Percentiles rank a stretch among this genome's conserved stretches.
Conservation (phyloP, 1,140 invertebrate species). For the Holotrichia oblita region DNA sequence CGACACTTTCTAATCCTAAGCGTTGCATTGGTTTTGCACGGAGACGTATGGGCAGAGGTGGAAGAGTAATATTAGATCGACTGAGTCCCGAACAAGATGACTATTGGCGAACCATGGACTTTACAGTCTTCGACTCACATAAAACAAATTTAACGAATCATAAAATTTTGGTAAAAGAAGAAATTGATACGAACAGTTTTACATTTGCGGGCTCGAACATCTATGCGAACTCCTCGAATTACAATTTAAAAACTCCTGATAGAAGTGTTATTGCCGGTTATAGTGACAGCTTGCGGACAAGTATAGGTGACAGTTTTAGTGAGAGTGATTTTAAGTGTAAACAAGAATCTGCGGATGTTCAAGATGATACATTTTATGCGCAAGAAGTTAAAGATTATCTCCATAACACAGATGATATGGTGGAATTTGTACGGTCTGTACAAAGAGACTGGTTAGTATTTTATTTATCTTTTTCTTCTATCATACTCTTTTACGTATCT, state of each 20-base stretch:
- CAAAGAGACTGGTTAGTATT: conserved; percentile 57
- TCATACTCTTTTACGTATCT: not conserved
- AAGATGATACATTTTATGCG: conserved; percentile 40
- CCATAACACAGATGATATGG: too few species aligned
- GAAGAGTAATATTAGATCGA: conserved; percentile 84
- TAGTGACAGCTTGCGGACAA: conserved; percentile 47
- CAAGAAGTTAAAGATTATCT: conserved; percentile 44
- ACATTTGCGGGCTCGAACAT: conserved; percentile 36
- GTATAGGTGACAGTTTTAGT: conserved; percentile 46
- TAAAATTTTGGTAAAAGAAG: conserved; percentile 23
- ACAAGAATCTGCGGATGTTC: conserved; percentile 46
- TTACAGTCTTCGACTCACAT: conserved; percentile 67
- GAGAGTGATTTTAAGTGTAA: conserved; percentile 47
- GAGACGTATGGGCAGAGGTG: conserved; percentile 86
- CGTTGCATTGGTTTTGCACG: conserved; percentile 88
- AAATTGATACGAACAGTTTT: conserved; percentile 17
- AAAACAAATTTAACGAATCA: not conserved
- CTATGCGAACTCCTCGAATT: conserved; percentile 42
- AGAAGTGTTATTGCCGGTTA: conserved; percentile 46
- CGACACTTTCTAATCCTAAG: conserved; percentile 76
- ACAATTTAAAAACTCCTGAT: conserved; percentile 45
- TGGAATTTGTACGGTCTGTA: conserved; percentile 54
- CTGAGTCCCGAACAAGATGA: conserved; percentile 73
- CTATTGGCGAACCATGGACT: conserved; percentile 75
- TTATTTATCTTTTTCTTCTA: not conserved